These are phyloP conservation scores for Brenthis daphne DNA, from an alignment of 2,888 invertebrate genomes.

Conservation along the genomic window DNA sequence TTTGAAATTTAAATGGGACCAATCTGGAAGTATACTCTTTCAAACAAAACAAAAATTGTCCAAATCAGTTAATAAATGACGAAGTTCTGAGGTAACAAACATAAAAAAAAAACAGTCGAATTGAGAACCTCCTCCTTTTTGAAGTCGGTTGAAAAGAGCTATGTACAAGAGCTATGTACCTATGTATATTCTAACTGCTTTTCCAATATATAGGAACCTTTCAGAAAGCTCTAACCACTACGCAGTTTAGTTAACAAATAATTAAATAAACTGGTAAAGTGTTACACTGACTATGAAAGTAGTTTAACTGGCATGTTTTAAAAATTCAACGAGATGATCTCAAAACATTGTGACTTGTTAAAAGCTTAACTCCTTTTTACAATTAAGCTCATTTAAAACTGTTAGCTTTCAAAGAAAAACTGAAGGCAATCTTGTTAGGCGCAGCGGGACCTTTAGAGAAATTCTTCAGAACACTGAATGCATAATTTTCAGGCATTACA, in stretches of 20 bases:
- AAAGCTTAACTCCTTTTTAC: slow-evolving; percentile 22
- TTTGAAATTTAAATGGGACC: too few relatives aligned
- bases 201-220: too few relatives aligned
- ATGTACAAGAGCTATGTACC: too few relatives aligned
- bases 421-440: slow-evolving; percentile 38
- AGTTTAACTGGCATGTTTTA: background rate
- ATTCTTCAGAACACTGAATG: slow-evolving; percentile 40
- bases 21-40: too few relatives aligned
- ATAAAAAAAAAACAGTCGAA: too few relatives aligned
- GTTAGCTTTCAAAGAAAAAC: slow-evolving; percentile 40
- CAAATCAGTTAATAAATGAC: too few relatives aligned
- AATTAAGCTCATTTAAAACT: slow-evolving; percentile 35
- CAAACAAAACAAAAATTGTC: too few relatives aligned
- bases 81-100: too few relatives aligned
- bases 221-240: background rate
- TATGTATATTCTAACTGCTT: too few relatives aligned
- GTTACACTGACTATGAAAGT: too few relatives aligned
- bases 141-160: too few relatives aligned
- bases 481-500: slow-evolving; percentile 40
- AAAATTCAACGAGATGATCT: slow-evolving; percentile 11
- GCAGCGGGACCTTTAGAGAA: slow-evolving; percentile 30
- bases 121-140: too few relatives aligned
- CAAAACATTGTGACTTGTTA: slow-evolving; percentile 21
- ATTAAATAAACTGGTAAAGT: background rate
- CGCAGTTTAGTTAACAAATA: background rate